phyloP scores from a whole-genome alignment of 2,888 invertebrate species.

The Lepetodrilus schrolli region DNA sequence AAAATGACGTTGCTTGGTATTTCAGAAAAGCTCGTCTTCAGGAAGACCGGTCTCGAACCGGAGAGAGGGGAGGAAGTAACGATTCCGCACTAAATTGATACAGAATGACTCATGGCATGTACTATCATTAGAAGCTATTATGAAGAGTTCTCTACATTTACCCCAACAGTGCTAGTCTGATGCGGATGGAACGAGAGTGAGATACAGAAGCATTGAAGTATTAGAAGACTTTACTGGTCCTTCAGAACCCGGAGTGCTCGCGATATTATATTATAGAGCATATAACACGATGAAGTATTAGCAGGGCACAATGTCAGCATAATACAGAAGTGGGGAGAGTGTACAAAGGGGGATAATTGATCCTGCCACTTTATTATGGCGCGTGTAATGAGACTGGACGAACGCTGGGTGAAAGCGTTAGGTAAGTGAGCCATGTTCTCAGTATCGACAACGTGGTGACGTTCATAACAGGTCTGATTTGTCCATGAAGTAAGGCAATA shows the following conservation, averaged over 20 bases:
- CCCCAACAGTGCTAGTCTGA: neutral
- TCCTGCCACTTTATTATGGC: too few relatives aligned
- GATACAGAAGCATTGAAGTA: neutral
- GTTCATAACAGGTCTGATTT: too few relatives aligned
- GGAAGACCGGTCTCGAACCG: neutral
- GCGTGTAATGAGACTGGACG: too few relatives aligned
- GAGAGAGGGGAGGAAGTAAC: neutral
- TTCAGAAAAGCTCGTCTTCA: neutral
- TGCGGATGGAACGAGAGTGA: neutral
- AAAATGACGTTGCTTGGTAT: neutral
- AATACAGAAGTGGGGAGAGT: too few relatives aligned
- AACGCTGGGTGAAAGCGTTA: too few relatives aligned
- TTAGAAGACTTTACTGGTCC: neutral
- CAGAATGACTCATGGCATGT: slow-evolving; percentile 12
- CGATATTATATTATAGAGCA: neutral
- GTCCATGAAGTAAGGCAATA: too few relatives aligned
- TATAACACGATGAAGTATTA: too few relatives aligned
- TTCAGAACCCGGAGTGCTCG: neutral
- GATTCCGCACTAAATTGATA: slow-evolving; percentile 16
- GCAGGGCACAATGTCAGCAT: too few relatives aligned
- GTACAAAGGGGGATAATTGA: too few relatives aligned
- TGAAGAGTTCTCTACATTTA: neutral
- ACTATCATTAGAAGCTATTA: slow-evolving; percentile 10
- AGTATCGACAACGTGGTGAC: too few relatives aligned
- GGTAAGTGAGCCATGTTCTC: too few relatives aligned